phyloP scores from a whole-genome alignment of 2,888 invertebrate genomes.

The Salticus scenicus region DNA sequence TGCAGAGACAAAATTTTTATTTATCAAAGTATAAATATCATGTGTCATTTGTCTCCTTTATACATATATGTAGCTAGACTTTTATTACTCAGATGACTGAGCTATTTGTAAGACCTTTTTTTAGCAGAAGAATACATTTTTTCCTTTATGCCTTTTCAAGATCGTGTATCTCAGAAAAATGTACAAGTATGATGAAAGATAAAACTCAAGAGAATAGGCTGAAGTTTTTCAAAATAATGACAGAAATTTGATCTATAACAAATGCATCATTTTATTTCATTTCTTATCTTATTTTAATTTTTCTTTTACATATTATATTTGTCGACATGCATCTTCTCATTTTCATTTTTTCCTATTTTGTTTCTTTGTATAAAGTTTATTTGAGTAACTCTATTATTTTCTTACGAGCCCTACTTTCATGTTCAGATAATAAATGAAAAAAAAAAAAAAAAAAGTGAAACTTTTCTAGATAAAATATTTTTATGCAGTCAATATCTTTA shows the following conservation, averaged over 20 bases:
- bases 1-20: too few species aligned
- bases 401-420: too few species aligned
- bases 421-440: too few species aligned
- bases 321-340: too few species aligned
- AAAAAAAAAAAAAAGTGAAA: too few species aligned
- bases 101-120: not conserved
- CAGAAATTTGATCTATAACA: conserved; percentile 12
- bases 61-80: not conserved
- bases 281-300: not conserved
- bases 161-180: not conserved
- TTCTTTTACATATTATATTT: too few species aligned
- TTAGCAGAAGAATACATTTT: not conserved
- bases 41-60: not conserved
- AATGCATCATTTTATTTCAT: not conserved
- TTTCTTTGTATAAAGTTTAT: too few species aligned
- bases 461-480: too few species aligned
- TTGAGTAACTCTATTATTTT: too few species aligned
- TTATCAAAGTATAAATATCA: not conserved
- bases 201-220: not conserved
- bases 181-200: not conserved
- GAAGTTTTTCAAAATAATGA: conserved; percentile 8
- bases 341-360: too few species aligned
- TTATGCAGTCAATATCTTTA: too few species aligned
- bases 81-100: not conserved
- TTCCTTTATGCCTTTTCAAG: not conserved